Conservation (phyloP, 2,797 vertebrate species). For the Pseudochirops corinnae region DNA sequence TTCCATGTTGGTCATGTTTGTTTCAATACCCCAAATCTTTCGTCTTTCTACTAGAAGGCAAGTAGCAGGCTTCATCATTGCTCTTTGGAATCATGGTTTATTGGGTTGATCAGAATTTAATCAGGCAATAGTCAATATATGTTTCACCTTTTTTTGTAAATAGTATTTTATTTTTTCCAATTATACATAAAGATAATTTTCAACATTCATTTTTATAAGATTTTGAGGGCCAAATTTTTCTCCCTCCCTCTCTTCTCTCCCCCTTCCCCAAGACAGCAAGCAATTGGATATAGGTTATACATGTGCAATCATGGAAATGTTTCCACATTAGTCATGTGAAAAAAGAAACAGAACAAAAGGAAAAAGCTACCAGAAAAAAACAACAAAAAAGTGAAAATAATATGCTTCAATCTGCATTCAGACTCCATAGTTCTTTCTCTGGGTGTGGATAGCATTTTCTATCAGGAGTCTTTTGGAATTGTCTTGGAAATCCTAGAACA, state of each 20-base stretch:
- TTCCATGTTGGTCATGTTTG: not conserved
- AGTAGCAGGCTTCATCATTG: not conserved
- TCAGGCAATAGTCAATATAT: not conserved
- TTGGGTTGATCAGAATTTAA: not conserved
- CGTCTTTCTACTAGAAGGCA: not conserved
- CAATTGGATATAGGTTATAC: no score
- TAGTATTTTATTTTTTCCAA: not conserved
- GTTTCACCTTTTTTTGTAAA: not conserved
- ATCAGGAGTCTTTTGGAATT: not conserved
- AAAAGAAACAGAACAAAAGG: not conserved
- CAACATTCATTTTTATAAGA: not conserved
- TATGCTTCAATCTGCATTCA: not conserved
- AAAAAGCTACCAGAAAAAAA: not conserved
- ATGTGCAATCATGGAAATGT: not conserved
- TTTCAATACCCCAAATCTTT: not conserved
- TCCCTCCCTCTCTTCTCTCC: not conserved
- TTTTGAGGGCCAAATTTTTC: not conserved
- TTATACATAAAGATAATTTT: not conserved
- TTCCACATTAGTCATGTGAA: not conserved
- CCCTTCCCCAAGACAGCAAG: not conserved
- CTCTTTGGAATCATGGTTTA: not conserved
- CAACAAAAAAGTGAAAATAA: not conserved
- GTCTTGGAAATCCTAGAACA: not conserved
- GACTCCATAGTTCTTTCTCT: not conserved
- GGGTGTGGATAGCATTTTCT: not conserved